Evolutionary conservation across 2,888 invertebrate species (phyloP).

Genomic region (Alcis repandata): DNA sequence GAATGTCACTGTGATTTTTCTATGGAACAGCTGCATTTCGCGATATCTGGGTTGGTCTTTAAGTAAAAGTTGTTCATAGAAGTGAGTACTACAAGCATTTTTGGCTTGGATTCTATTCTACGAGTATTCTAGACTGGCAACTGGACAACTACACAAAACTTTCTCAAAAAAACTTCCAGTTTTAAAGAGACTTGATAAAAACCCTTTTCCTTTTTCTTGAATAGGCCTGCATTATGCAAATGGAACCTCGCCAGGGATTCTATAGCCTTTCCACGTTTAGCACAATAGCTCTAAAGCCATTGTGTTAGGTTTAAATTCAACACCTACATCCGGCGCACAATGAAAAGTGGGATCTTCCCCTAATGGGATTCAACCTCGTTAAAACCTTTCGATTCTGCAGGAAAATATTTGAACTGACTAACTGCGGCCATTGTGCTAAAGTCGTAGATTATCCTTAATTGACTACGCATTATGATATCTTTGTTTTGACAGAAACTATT

Average conservation of each 20-base stretch:
- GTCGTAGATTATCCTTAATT: too few species aligned
- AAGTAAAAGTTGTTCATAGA: too few species aligned
- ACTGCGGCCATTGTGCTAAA: neutral
- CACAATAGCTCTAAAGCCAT: conserved; percentile 51
- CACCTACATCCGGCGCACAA: conserved; percentile 51
- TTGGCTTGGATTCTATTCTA: too few species aligned
- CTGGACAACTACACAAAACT: conserved; percentile 23
- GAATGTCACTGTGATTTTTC: too few species aligned
- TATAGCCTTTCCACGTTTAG: conserved; percentile 20
- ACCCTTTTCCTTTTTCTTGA: conserved; percentile 21
- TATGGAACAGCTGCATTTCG: too few species aligned
- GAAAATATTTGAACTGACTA: conserved; percentile 16
- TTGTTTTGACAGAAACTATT: too few species aligned
- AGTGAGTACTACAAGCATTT: too few species aligned
- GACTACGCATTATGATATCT: too few species aligned
- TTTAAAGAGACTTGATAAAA: conserved; percentile 18
- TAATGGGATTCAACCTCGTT: conserved; percentile 55
- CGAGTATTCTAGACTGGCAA: too few species aligned
- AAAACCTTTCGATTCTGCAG: conserved; percentile 49
- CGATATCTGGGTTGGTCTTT: too few species aligned
- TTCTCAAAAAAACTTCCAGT: conserved; percentile 29
- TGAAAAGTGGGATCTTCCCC: conserved; percentile 46
- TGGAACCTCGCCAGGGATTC: conserved; percentile 18
- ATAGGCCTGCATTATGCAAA: conserved; percentile 20
- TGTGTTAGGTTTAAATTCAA: conserved; percentile 59